Conservation (phyloP, 2,113 vertebrate genomes). For the Tympanuchus pallidicinctus region DNA sequence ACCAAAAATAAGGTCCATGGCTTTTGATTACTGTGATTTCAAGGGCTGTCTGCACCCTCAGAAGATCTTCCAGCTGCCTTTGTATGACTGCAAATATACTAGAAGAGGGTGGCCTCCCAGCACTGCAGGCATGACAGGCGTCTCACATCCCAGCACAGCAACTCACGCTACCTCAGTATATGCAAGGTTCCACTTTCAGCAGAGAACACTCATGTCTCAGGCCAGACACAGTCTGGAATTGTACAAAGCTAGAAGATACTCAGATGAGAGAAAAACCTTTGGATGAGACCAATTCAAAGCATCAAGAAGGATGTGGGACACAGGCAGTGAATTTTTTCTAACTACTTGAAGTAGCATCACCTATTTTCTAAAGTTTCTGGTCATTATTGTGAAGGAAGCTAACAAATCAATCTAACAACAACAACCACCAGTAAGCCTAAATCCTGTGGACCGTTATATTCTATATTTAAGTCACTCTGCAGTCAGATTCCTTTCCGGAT, state of each 20-base stretch:
- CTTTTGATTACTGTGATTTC: neutral
- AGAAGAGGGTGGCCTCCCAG: neutral
- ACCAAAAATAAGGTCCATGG: neutral
- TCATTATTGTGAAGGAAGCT: neutral
- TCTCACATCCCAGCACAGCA: neutral
- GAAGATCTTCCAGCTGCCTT: neutral
- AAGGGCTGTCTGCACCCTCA: neutral
- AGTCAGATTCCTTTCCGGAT: neutral
- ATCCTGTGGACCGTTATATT: neutral
- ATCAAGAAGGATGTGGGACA: neutral
- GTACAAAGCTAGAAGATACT: neutral
- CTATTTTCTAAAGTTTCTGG: neutral
- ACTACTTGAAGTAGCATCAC: neutral
- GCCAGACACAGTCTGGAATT: neutral
- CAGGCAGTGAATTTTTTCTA: neutral
- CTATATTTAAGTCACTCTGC: neutral
- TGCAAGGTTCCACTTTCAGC: neutral
- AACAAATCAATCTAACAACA: neutral
- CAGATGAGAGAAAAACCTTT: neutral
- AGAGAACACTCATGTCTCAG: neutral
- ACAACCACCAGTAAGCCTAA: neutral
- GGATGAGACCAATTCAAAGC: neutral
- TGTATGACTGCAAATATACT: accelerated
- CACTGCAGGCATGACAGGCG: accelerated
- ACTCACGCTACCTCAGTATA: neutral